phyloP scores from a whole-genome alignment of 2,888 invertebrate genomes.

The Gastrophysa polygoni region DNA sequence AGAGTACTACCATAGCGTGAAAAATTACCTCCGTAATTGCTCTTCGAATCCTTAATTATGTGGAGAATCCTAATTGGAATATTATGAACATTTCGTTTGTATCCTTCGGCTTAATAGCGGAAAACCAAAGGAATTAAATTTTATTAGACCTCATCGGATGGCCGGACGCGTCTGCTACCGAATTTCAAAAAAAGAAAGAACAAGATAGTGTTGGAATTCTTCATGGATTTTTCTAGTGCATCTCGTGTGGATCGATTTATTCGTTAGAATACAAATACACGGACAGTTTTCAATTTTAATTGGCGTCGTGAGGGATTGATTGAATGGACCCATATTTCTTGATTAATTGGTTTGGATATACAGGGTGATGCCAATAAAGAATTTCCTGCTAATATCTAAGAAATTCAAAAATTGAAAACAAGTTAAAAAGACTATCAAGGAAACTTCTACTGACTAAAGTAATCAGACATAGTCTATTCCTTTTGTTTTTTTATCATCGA shows the following conservation, averaged over 20 bases:
- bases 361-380: too few species aligned
- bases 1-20: conserved; percentile 8
- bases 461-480: too few species aligned
- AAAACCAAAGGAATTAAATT: conserved; percentile 19
- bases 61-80: conserved; percentile 2
- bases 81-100: not conserved
- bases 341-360: too few species aligned
- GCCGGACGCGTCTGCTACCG: conserved; percentile 8
- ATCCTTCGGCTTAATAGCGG: not conserved
- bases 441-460: too few species aligned
- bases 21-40: conserved; percentile 12
- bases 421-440: too few species aligned
- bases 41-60: conserved; percentile 12
- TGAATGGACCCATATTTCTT: too few species aligned
- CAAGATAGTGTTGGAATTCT: conserved; percentile 1
- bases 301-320: too few species aligned
- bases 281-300: too few species aligned
- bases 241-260: conserved; percentile 5
- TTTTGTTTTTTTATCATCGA: too few species aligned
- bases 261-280: not conserved
- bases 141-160: conserved; percentile 19
- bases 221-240: not conserved
- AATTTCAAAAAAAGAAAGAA: not conserved
- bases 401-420: too few species aligned
- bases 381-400: too few species aligned